Base-by-base conservation (phyloP, 2,797 vertebrate species). In the Protonibea diacanthus region DNA sequence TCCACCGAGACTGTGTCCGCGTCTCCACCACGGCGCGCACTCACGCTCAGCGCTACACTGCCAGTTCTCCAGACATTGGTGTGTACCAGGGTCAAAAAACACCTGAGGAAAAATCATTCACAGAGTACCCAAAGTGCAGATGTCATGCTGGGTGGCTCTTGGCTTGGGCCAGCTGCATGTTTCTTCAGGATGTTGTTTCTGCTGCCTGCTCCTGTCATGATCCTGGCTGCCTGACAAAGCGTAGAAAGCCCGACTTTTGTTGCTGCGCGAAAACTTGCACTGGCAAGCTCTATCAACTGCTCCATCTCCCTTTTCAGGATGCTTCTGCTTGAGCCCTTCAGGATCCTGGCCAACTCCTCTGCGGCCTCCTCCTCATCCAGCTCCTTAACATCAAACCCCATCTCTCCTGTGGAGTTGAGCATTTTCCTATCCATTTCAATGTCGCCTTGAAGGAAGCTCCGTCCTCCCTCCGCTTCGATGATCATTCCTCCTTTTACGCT, bases 31-130 rank as follows among this genome's bases (percentile, higher is more conserved):
- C 95, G 94, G 1, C 98, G 96, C 17, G 97, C 82, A n/a, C n/a
- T n/a, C 18, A 99, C 93, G 9, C 96, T 97, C 33, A 99, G 89
- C 0, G 96, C 96, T 0, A 98, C 96, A 0, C 96, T 96, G 9
- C 97, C 97, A 99, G 96, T 98, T 99, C 91, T 99, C 98, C 71
- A 98, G 83, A 90, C 98, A 99, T 92, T 97, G 98, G 80, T 99
- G 99, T n/a, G 94, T 93, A 10, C 93, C 92, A 0, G 98, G 97
- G 45, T 99, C 97, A 5, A 99, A 99, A 89, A 95, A 97, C 48
- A 99, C 87, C 79, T 96, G 96, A 96, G 47, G 97, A 92, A 0
- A 95, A 95, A 20, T 96, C 93, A 0, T 92, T 95, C 18, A 95
- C 92, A 0, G 93, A 88, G 55, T n/a, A 90, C 87, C 42, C 97